phyloP scores from a whole-genome alignment of 2,113 vertebrate genomes.

The Spea multiplicata region DNA sequence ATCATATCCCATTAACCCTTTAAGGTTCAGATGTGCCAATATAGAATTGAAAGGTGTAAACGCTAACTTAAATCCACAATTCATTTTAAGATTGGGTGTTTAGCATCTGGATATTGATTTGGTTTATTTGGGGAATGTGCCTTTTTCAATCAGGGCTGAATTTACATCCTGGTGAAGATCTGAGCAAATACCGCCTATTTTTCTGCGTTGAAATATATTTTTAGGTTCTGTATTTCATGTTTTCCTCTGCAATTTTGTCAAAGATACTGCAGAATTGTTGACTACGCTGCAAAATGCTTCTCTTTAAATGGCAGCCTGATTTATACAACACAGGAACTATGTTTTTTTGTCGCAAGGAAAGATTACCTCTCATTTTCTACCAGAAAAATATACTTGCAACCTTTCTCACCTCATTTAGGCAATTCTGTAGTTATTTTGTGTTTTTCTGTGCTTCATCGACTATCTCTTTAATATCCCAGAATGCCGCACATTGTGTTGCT shows the following conservation, averaged over 20 bases:
- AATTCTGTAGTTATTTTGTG: slow-evolving; percentile 23
- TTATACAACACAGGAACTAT: background rate
- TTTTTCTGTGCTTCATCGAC: slow-evolving; percentile 5
- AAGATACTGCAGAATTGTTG: background rate
- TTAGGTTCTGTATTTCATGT: background rate
- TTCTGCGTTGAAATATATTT: background rate
- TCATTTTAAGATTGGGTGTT: too few relatives aligned
- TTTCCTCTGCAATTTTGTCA: background rate
- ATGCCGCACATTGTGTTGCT: background rate
- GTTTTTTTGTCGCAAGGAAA: background rate
- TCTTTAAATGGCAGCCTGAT: slow-evolving; percentile 15
- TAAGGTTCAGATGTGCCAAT: background rate
- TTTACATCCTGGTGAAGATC: too few relatives aligned
- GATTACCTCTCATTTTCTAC: slow-evolving; percentile 18
- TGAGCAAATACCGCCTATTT: background rate
- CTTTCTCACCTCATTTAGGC: slow-evolving; percentile 21
- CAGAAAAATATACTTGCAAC: slow-evolving; percentile 7
- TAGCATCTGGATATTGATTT: too few relatives aligned
- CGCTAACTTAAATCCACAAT: too few relatives aligned
- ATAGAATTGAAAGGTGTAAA: too few relatives aligned
- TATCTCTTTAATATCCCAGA: slow-evolving; percentile 29
- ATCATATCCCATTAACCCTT: slow-evolving; percentile 33
- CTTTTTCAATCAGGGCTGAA: too few relatives aligned
- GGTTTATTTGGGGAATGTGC: too few relatives aligned
- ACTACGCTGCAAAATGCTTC: background rate